Evolutionary conservation across 2,113 vertebrate genomes (phyloP).

Genomic region (Mormyrus iriodes): DNA sequence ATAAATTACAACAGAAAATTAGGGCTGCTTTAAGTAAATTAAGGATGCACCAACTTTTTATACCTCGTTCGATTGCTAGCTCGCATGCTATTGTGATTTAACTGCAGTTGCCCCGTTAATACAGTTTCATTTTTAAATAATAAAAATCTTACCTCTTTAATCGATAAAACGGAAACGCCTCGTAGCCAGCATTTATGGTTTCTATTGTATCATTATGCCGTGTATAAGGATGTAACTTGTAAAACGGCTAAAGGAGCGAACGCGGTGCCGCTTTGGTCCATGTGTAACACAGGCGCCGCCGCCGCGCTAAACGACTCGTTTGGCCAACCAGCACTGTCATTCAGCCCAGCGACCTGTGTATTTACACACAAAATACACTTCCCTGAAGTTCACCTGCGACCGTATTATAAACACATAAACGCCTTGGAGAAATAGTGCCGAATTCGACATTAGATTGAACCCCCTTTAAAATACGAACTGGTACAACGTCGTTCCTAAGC

Average conservation of each 20-base stretch:
- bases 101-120: neutral
- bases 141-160: constrained; percentile 1
- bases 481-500: neutral
- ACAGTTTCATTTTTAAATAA: neutral
- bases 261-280: constrained; percentile 4
- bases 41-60: neutral
- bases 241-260: neutral
- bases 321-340: constrained; percentile 28
- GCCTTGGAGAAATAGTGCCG: neutral
- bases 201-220: neutral
- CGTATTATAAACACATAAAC: neutral
- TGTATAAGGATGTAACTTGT: neutral
- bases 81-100: neutral
- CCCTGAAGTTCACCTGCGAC: neutral
- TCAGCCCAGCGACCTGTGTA: neutral
- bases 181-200: neutral
- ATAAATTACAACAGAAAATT: neutral
- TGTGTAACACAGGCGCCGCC: constrained; percentile 17
- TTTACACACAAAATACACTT: neutral
- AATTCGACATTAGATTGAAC: neutral
- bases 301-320: constrained; percentile 4
- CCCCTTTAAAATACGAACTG: neutral
- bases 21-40: neutral
- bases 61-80: neutral
- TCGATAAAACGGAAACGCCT: neutral